phyloP scores from a whole-genome alignment of 2,113 vertebrate genomes.

The Pogona vitticeps region DNA sequence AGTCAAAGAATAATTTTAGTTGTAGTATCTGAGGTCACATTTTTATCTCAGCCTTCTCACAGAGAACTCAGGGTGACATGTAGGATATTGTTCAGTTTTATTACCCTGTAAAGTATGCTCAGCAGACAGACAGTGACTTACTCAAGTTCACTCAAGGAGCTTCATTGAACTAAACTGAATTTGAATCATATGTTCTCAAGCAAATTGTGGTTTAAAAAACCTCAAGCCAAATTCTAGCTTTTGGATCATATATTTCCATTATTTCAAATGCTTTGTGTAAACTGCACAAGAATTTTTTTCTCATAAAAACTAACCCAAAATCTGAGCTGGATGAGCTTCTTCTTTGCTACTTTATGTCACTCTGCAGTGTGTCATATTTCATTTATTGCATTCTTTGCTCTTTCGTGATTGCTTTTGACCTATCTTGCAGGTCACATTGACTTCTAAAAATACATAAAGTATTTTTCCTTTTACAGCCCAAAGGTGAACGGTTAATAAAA shows the following conservation, averaged over 20 bases:
- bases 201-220: no score
- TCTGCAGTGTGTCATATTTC: no score
- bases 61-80: background rate
- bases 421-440: no score
- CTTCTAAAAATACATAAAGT: background rate
- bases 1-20: background rate
- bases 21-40: background rate
- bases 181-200: background rate
- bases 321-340: background rate
- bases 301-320: background rate
- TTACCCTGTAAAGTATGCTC: background rate
- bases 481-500: background rate
- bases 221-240: background rate
- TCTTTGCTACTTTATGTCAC: background rate
- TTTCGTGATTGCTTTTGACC: background rate
- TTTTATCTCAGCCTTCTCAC: background rate
- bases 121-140: background rate
- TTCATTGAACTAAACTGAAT: background rate
- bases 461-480: background rate
- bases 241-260: background rate
- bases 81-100: background rate
- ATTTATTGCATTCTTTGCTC: background rate
- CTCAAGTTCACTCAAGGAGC: no score
- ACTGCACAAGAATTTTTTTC: background rate
- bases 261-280: background rate